Evolutionary conservation across 2,888 invertebrate genomes (phyloP).

Genomic region (Drosophila macrothrix): DNA sequence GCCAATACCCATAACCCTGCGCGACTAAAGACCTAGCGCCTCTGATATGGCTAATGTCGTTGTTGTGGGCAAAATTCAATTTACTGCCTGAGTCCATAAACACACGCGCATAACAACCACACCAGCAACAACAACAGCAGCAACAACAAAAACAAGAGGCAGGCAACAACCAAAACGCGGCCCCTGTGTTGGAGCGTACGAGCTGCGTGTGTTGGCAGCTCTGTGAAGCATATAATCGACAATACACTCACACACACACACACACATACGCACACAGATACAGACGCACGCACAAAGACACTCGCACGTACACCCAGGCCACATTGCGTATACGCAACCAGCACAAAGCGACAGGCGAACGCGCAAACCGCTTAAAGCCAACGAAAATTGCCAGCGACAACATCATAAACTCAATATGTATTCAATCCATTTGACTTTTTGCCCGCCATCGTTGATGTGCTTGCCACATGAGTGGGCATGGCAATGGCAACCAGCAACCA

Average conservation of each 20-base stretch:
- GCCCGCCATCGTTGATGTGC: constrained; percentile 50
- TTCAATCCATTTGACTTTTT: constrained; percentile 80
- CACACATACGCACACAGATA: constrained; percentile 15
- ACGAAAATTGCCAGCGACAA: constrained; percentile 78
- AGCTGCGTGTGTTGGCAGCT: constrained; percentile 65
- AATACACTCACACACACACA: constrained; percentile 46
- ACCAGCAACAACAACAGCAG: constrained; percentile 22
- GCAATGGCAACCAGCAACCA: constrained; percentile 17
- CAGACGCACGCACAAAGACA: constrained; percentile 2
- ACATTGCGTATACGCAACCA: constrained; percentile 72
- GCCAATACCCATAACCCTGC: constrained; percentile 28
- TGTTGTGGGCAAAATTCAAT: constrained; percentile 79
- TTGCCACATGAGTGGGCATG: constrained; percentile 53
- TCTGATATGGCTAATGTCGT: constrained; percentile 75
- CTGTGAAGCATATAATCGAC: constrained; percentile 76
- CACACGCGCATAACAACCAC: constrained; percentile 41
- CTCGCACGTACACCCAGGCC: constrained; percentile 21
- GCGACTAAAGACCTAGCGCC: constrained; percentile 21
- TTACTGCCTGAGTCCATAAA: constrained; percentile 76
- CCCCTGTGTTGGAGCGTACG: constrained; percentile 49
- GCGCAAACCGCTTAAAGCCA: constrained; percentile 76
- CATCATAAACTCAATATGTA: constrained; percentile 74
- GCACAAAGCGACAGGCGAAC: constrained; percentile 55
- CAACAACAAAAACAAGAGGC: constrained; percentile 24
- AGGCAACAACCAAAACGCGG: constrained; percentile 46